Percentiles rank a stretch among this genome's conserved stretches.
Conservation (phyloP, 1,140 invertebrate genomes). For the Paramacrobiotus metropolitanus region DNA sequence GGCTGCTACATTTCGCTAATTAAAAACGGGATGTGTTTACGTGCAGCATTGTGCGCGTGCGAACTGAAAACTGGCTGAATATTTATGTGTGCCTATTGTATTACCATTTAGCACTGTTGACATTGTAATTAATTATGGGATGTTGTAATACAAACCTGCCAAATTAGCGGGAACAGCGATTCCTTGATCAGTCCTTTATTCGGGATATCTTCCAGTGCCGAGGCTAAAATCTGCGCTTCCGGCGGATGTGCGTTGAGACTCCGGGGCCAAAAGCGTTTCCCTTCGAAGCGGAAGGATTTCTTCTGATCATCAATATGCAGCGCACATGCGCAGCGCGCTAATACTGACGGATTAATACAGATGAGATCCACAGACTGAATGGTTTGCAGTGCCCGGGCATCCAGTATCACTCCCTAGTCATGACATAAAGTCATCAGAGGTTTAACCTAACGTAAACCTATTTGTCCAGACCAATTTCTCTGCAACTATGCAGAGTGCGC, state of each 20-base stretch:
- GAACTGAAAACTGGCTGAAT: no score
- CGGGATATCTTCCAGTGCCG: constrained; percentile 12
- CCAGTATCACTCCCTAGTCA: background rate
- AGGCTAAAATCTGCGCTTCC: constrained; percentile 10
- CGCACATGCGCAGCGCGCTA: constrained; percentile 10
- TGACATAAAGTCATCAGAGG: no score
- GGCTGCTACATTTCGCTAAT: no score
- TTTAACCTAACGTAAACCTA: no score
- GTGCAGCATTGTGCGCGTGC: no score
- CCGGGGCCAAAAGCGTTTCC: constrained; percentile 12
- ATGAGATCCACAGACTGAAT: background rate
- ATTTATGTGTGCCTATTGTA: no score
- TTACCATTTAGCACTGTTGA: no score
- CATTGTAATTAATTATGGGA: no score
- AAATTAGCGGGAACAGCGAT: constrained; percentile 12
- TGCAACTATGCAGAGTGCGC: no score
- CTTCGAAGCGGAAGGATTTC: constrained; percentile 11
- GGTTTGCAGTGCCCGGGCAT: background rate
- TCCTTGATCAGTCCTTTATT: constrained; percentile 12
- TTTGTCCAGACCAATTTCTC: no score
- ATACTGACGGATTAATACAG: constrained; percentile 11
- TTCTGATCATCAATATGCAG: constrained; percentile 12
- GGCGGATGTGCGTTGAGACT: constrained; percentile 11
- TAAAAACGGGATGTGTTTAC: no score
- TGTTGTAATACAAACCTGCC: constrained; percentile 14